Conservation (phyloP, 2,113 vertebrate genomes). For the Callopanchax toddi region DNA sequence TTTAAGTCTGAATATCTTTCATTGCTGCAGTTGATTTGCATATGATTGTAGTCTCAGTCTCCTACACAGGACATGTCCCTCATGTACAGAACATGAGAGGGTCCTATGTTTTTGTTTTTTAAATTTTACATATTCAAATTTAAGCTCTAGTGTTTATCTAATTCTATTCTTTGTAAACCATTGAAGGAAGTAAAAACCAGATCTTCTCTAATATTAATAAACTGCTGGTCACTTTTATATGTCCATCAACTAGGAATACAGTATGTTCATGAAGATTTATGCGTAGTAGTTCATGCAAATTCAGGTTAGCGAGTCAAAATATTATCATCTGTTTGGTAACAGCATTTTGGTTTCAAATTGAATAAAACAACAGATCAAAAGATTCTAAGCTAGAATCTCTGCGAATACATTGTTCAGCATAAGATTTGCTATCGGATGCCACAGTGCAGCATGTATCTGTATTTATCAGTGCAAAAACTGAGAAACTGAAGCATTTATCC, state of each 20-base stretch:
- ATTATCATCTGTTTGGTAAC: too few species aligned
- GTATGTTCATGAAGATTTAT: neutral
- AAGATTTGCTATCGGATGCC: too few species aligned
- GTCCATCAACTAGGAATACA: neutral
- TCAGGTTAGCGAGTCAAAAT: too few species aligned
- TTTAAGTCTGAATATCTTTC: constrained; percentile 13
- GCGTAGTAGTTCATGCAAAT: too few species aligned
- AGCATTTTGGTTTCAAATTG: too few species aligned
- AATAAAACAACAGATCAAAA: too few species aligned
- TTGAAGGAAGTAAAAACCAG: constrained; percentile 19
- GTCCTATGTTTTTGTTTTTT: neutral
- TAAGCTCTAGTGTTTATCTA: neutral
- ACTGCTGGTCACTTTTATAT: neutral
- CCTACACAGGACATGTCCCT: constrained; percentile 16
- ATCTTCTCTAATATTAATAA: neutral
- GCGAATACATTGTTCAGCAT: too few species aligned
- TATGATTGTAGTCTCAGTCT: constrained; percentile 12
- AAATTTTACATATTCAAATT: constrained; percentile 19
- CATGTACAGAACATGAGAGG: constrained; percentile 4
- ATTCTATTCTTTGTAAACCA: constrained; percentile 1
- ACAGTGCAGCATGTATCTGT: too few species aligned
- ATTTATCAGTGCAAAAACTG: too few species aligned
- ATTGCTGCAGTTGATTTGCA: constrained; percentile 24
- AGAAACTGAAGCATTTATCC: neutral
- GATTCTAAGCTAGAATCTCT: too few species aligned